A percentile compares a stretch with the other conserved stretches of the same genome.
Conservation (phyloP, 1,140 invertebrate genomes). For the Hycleus phaleratus region DNA sequence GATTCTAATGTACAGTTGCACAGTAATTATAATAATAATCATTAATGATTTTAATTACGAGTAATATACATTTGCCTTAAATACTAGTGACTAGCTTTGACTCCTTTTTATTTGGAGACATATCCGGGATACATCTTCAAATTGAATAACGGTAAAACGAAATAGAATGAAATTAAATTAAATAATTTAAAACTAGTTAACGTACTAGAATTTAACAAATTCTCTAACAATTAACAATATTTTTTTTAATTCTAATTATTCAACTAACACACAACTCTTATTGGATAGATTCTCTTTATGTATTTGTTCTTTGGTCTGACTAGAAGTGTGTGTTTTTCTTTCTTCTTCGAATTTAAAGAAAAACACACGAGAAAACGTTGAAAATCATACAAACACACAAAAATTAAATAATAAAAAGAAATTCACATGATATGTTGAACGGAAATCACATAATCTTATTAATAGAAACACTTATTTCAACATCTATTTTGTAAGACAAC, state of each 20-base stretch:
- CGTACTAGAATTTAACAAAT: slow-evolving; percentile 12
- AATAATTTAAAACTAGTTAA: slow-evolving; percentile 28
- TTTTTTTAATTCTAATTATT: neutral
- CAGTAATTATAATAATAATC: no score
- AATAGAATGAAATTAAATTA: slow-evolving; percentile 6
- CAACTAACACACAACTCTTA: neutral
- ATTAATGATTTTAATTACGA: no score
- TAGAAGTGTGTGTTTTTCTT: neutral
- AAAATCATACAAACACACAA: neutral
- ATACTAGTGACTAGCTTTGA: slow-evolving; percentile 29
- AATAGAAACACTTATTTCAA: neutral
- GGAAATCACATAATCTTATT: neutral
- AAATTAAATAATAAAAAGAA: neutral
- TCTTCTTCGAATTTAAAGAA: neutral
- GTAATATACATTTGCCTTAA: slow-evolving; percentile 18
- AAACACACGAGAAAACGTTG: neutral
- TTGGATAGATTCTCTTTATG: neutral
- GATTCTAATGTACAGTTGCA: no score
- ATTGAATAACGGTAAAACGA: slow-evolving; percentile 7
- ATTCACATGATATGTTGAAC: no score
- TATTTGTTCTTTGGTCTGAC: neutral
- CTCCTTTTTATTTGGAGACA: slow-evolving; percentile 9
- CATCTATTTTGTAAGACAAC: neutral
- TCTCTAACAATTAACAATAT: neutral
- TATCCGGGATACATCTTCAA: slow-evolving; percentile 3